A percentile compares a stretch with the other conserved stretches of the same genome.
Evolutionary conservation across 2,797 vertebrate genomes (phyloP).

Genomic region (Euthynnus affinis): DNA sequence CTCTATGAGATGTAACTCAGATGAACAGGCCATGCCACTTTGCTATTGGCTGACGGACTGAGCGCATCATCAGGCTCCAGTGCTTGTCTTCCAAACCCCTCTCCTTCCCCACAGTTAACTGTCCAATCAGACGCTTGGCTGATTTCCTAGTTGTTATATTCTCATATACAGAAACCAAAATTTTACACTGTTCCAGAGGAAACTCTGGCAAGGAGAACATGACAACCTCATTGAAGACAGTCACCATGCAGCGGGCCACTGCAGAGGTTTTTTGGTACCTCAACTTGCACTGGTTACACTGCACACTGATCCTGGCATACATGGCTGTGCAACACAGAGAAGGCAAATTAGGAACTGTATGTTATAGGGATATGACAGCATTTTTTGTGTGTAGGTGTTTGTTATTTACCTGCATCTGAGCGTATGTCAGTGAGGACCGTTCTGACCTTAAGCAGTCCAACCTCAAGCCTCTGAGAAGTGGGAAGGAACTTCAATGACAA

Average conservation of each 20-base stretch:
- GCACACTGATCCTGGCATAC: conserved; percentile 82
- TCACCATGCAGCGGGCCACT: conserved; percentile 67
- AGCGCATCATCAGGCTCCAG: conserved; percentile 85
- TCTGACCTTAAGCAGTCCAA: conserved; percentile 85
- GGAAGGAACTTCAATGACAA: conserved; percentile 87
- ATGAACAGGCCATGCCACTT: conserved; percentile 82
- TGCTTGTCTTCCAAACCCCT: conserved; percentile 77
- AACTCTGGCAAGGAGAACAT: conserved; percentile 83
- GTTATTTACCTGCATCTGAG: conserved; percentile 60
- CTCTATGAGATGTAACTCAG: conserved; percentile 31
- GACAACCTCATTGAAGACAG: conserved; percentile 87
- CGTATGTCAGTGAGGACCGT: conserved; percentile 42
- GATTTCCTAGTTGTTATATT: conserved; percentile 58
- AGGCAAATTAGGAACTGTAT: not conserved
- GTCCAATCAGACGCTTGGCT: conserved; percentile 81
- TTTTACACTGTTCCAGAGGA: conserved; percentile 75
- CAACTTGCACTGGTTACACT: conserved; percentile 82
- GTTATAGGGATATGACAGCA: not conserved
- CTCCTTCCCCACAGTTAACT: conserved; percentile 79
- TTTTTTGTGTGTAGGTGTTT: not conserved
- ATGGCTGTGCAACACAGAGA: conserved; percentile 73
- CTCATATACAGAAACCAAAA: conserved; percentile 83
- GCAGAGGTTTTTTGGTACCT: conserved; percentile 84
- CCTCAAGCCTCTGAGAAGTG: conserved; percentile 84
- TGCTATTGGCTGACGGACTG: conserved; percentile 85